Evolutionary conservation across 2,797 vertebrate genomes (phyloP), one percentile per base, ranked within the genome.

Genomic region (Rhadinocentrus ornatus): DNA sequence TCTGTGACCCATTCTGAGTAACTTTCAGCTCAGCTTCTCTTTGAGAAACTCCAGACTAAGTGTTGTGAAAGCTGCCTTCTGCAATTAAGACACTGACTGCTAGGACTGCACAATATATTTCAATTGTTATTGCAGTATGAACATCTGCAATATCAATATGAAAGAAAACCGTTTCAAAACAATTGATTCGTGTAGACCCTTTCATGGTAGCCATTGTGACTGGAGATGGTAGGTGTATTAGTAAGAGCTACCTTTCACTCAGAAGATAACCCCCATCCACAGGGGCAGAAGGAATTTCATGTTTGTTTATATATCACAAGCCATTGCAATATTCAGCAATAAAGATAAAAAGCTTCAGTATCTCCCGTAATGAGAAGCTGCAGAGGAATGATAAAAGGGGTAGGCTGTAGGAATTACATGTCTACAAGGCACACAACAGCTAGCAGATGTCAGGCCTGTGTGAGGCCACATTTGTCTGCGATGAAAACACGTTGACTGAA

Each of bases 371-470:
- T 16, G 75, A 76, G 60, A 54, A 9, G 62, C 75, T 31, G 58
- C 10, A 4, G 71, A 72, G 71, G 73, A 73, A 79, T 85, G 86
- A 89, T 81, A 27, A 79, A 86, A 84, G 56, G 75, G 61, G 59
- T 74, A 53, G 76, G 54, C 77, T 71, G 74, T 37, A 66, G 85
- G 87, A 89, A 82, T 87, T 77, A 70, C 83, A 79, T 75, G 89
- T 89, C 86, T 87, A 82, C 86, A 75, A 87, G 86, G 88, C 89
- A 52, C 83, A 71, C 83, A 85, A 84, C 86, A 86, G 90, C 80
- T 80, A 86, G 86, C 88, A 93, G 90, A 91, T 92, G 90, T 89
- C 87, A 78, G 68, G 86, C 77, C 89, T 82, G 84, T 88, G 89
- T 89, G 90, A 81, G 87, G 83, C 88, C 88, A 76, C 89, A 87